These are phyloP conservation scores for Pteromalus puparum DNA, from an alignment of 1,140 invertebrate species.

Conservation along the genomic window DNA sequence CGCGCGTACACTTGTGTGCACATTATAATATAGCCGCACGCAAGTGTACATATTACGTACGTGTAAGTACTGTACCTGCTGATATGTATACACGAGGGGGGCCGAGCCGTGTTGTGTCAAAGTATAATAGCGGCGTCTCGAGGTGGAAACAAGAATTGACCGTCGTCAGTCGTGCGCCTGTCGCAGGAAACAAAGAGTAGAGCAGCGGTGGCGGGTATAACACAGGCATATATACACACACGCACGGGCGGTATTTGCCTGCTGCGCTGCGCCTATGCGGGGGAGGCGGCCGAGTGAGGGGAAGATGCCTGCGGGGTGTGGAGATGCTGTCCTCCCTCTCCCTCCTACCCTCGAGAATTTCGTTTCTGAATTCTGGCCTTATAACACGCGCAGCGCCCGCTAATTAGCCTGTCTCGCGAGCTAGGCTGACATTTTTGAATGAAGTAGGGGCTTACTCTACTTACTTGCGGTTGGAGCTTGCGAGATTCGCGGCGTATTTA, in stretches of 20 bases:
- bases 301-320: neutral
- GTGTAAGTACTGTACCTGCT: neutral
- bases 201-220: neutral
- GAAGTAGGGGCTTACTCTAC: neutral
- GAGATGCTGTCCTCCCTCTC: neutral
- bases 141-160: neutral
- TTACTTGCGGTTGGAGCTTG: neutral
- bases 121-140: neutral
- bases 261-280: neutral
- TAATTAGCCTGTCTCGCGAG: neutral
- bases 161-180: neutral
- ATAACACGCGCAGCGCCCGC: neutral
- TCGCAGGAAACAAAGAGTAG: conserved; percentile 10
- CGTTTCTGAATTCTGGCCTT: neutral
- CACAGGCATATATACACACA: neutral
- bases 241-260: neutral
- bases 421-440: neutral
- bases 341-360: neutral
- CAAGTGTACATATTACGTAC: neutral
- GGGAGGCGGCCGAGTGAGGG: neutral
- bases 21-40: neutral
- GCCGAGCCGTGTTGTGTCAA: neutral
- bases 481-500: too few relatives aligned
- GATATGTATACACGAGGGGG: neutral
- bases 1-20: neutral